These are phyloP conservation scores for Cyprinodon diabolis DNA, from an alignment of 2,797 vertebrate species.

Conservation along the genomic window DNA sequence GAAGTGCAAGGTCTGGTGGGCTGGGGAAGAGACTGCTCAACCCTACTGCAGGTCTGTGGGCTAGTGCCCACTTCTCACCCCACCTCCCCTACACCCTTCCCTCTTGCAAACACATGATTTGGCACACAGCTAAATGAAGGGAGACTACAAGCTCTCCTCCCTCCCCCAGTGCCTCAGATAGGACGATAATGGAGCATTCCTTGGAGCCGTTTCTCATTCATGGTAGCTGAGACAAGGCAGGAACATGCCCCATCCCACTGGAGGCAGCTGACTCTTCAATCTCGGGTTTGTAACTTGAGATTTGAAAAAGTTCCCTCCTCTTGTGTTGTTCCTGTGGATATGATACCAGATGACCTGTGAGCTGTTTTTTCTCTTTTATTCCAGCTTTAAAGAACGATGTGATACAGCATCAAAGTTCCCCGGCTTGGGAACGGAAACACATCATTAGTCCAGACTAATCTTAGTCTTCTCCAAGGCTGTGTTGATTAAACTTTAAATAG, in stretches of 20 bases:
- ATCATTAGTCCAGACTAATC: conserved; percentile 23
- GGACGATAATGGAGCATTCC: conserved; percentile 78
- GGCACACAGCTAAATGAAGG: conserved; percentile 56
- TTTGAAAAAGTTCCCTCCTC: conserved; percentile 37
- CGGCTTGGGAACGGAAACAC: conserved; percentile 6
- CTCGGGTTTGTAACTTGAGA: conserved; percentile 72
- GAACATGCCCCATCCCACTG: conserved; percentile 58
- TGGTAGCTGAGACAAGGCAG: conserved; percentile 71
- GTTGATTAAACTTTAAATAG: conserved; percentile 26
- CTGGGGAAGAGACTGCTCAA: conserved; percentile 63
- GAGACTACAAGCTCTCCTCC: conserved; percentile 66
- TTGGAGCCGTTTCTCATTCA: conserved; percentile 75
- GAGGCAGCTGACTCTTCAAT: conserved; percentile 58
- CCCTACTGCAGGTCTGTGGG: conserved; percentile 67
- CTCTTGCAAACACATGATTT: conserved; percentile 66
- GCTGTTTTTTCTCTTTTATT: conserved; percentile 30
- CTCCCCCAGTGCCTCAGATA: conserved; percentile 73
- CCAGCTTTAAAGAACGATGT: conserved; percentile 9
- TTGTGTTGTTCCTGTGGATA: conserved; percentile 50
- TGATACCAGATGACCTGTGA: conserved; percentile 53
- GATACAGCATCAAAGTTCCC: conserved; percentile 22
- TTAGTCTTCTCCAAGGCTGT: conserved; percentile 7
- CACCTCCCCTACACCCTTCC: background rate
- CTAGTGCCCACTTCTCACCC: conserved; percentile 45
- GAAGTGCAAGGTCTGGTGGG: conserved; percentile 73